phyloP scores from a whole-genome alignment of 92 coral and sea anemone species.

The Bergia sp. region DNA sequence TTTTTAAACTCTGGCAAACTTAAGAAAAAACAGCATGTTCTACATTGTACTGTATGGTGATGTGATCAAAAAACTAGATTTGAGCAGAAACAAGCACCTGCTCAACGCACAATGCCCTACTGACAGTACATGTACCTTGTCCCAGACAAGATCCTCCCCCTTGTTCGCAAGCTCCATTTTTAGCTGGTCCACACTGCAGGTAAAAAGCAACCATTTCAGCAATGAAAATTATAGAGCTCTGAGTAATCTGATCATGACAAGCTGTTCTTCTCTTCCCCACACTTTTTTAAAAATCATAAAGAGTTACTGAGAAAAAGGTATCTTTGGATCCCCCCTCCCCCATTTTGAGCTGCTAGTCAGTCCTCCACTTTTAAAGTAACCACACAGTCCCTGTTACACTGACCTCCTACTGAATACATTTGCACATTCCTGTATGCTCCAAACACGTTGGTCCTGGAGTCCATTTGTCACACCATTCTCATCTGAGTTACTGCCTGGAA shows the following conservation, averaged over 20 bases:
- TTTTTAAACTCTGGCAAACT: too few species aligned
- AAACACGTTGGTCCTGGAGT: conserved; percentile 90
- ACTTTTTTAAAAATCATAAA: too few species aligned
- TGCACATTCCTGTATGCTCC: conserved; percentile 89
- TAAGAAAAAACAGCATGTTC: background rate
- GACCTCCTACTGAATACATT: conserved; percentile 78
- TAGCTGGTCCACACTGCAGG: conserved; percentile 70
- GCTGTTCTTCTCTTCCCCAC: too few species aligned
- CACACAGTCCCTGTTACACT: background rate
- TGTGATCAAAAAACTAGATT: too few species aligned
- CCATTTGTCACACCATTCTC: conserved; percentile 53
- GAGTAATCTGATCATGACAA: too few species aligned
- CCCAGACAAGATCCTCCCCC: conserved; percentile 99
- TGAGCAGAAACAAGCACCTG: background rate
- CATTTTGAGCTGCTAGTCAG: too few species aligned
- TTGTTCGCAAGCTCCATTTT: conserved; percentile 68
- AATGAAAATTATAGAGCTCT: too few species aligned
- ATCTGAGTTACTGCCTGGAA: conserved; percentile 10
- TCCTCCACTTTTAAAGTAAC: too few species aligned
- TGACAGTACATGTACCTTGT: conserved; percentile 64
- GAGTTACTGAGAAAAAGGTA: too few species aligned
- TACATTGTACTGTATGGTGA: background rate
- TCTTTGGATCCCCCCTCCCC: too few species aligned
- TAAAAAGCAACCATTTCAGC: background rate
- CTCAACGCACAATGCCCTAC: background rate